Percentiles rank a stretch among this genome's conserved stretches.
These are phyloP conservation scores for Podarcis muralis DNA, from an alignment of 2,113 vertebrate genomes.

Conservation along the genomic window DNA sequence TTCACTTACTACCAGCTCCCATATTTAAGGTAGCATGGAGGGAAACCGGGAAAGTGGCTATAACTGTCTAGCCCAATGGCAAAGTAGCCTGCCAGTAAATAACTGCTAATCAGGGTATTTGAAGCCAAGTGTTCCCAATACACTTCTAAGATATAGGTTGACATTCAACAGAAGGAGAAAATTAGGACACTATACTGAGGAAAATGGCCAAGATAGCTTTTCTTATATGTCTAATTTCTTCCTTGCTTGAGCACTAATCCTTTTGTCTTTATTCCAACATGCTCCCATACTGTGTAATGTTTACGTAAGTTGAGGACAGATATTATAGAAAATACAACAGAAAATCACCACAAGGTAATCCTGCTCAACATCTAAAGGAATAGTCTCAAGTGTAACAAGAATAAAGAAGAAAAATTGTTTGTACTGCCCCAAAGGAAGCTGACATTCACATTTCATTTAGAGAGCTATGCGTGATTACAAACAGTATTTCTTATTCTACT, in stretches of 20 bases:
- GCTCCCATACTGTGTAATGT: neutral
- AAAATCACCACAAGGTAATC: too few species aligned
- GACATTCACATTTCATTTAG: neutral
- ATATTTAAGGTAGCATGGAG: neutral
- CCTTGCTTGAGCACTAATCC: neutral
- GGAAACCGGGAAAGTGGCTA: neutral
- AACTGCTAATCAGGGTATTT: neutral
- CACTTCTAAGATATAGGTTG: neutral
- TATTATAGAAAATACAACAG: neutral
- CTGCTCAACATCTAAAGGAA: too few species aligned
- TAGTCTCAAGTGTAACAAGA: too few species aligned
- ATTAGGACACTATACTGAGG: neutral
- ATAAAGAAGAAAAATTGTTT: too few species aligned
- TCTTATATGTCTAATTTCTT: neutral
- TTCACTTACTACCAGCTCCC: neutral
- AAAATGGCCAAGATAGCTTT: neutral
- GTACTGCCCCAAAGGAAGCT: neutral
- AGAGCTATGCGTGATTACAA: neutral
- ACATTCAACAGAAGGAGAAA: neutral
- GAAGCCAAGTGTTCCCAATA: neutral
- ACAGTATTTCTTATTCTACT: neutral
- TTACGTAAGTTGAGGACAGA: neutral
- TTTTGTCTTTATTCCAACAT: neutral
- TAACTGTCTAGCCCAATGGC: neutral
- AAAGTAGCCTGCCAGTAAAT: neutral